Evolutionary conservation across 1,140 invertebrate species (phyloP).

Genomic region (Plodia interpunctella): DNA sequence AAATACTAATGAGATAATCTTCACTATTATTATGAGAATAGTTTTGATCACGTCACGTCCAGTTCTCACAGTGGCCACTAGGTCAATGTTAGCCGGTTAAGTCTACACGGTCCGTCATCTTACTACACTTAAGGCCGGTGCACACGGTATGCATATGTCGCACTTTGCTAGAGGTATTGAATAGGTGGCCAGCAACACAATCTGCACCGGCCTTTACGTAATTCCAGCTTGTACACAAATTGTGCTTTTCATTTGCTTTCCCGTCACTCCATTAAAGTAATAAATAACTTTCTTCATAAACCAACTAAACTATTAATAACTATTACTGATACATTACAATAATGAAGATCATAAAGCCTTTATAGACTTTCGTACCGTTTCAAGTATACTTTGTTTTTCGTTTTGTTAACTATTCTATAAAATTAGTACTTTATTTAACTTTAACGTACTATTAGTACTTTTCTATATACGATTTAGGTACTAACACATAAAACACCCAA

Average conservation of each 20-base stretch:
- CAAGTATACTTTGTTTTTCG: no score
- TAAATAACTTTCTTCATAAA: not conserved
- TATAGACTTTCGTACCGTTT: no score
- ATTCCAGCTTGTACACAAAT: not conserved
- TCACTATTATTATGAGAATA: not conserved
- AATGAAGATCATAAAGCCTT: no score
- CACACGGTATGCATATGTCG: no score
- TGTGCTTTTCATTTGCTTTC: not conserved
- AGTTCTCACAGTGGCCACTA: not conserved
- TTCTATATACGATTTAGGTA: no score
- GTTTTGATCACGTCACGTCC: not conserved
- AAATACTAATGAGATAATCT: not conserved
- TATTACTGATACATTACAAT: not conserved
- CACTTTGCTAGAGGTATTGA: no score
- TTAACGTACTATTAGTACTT: no score
- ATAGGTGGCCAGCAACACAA: no score
- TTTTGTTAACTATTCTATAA: no score
- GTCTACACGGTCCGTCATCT: not conserved
- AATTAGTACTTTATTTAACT: no score
- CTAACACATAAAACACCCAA: no score
- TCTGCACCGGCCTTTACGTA: not conserved
- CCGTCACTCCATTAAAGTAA: not conserved
- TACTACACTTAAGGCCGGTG: not conserved
- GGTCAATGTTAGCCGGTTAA: slow-evolving; percentile 1
- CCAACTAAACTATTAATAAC: not conserved